Evolutionary conservation across 2,888 invertebrate species (phyloP), one percentile per base, ranked within the genome.

Genomic region (Eristalinus aeneus): DNA sequence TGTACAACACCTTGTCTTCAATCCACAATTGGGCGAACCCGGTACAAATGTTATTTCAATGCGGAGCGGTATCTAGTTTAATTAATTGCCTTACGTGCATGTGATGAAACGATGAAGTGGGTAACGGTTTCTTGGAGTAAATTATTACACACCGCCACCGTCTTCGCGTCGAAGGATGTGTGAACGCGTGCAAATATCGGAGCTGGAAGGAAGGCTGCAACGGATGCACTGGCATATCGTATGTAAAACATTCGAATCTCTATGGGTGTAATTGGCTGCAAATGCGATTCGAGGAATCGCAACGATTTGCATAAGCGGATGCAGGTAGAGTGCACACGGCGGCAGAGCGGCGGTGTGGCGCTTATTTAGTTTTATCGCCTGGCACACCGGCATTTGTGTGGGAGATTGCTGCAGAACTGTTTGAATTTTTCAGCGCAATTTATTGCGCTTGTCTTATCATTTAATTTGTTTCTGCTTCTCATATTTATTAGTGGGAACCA

Each of bases 41-140:
- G 39, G 69, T 69, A 64, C 74, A 86, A 82, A 82, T 86, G 82
- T 82, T 86, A 78, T 82, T 86, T 58, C 82, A 82, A 82, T 82
- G 77, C 71, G 71, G 74, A 61, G 65, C 39, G 16, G 60, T 34
- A 65, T 56, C 63, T 53, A 60, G 65, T 74, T 86, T 78, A 82
- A 86, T 86, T 86, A 86, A 86, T 86, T 69, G 73, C 74, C 74
- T 58, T 68, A 39, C 74, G 82, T 82, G 82, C 86, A 82, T 73
- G 86, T 86, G 86, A 82, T 86, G 86, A 86, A 82, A 82, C 77
- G 77, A 82, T 78, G 82, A 86, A 82, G 77, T 61, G 69, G 61
- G 61, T 78, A 82, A 46, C 58, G 69, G 69, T 77, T 81, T 69
- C 72, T 78, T 69, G 32, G 27, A 34, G 81, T 82, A 69, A 86